These are phyloP conservation scores for Zygogramma bicolorata DNA, from an alignment of 2,888 invertebrate genomes.

Conservation along the genomic window DNA sequence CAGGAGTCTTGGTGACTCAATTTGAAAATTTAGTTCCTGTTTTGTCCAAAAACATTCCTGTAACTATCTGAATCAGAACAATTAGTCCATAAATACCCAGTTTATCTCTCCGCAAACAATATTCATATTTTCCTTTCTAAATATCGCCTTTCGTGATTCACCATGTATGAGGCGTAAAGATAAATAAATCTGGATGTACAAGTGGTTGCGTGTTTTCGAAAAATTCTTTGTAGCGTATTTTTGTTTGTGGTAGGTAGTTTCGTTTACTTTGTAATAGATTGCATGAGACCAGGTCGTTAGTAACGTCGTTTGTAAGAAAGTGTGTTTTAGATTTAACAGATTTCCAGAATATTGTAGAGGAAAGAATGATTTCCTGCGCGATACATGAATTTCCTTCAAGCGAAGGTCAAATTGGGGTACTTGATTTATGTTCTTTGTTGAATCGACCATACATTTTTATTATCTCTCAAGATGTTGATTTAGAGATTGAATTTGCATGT, in stretches of 20 bases:
- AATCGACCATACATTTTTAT: not conserved
- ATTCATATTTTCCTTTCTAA: not conserved
- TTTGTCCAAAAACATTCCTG: too few relatives aligned
- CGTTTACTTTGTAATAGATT: conserved; percentile 22
- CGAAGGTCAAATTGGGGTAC: not conserved
- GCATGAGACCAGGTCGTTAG: conserved; percentile 35
- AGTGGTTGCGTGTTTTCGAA: conserved; percentile 29
- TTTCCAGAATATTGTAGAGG: conserved; percentile 19
- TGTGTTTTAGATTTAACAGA: conserved; percentile 21
- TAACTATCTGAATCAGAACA: too few relatives aligned
- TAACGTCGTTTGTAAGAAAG: conserved; percentile 26
- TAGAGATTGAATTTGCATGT: too few relatives aligned
- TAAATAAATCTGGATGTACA: not conserved
- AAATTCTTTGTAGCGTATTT: conserved; percentile 32
- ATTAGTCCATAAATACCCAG: too few relatives aligned
- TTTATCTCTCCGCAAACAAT: too few relatives aligned
- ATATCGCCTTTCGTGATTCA: not conserved
- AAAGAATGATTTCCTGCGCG: too few relatives aligned
- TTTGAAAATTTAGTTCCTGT: too few relatives aligned
- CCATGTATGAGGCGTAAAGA: conserved; percentile 11
- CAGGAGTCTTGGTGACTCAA: too few relatives aligned
- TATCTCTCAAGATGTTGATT: too few relatives aligned
- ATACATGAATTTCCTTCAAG: not conserved
- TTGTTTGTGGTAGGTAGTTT: conserved; percentile 29
- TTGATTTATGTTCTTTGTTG: not conserved